Evolutionary conservation across 2,888 invertebrate genomes (phyloP).

Genomic region (Callyntrura sp.): DNA sequence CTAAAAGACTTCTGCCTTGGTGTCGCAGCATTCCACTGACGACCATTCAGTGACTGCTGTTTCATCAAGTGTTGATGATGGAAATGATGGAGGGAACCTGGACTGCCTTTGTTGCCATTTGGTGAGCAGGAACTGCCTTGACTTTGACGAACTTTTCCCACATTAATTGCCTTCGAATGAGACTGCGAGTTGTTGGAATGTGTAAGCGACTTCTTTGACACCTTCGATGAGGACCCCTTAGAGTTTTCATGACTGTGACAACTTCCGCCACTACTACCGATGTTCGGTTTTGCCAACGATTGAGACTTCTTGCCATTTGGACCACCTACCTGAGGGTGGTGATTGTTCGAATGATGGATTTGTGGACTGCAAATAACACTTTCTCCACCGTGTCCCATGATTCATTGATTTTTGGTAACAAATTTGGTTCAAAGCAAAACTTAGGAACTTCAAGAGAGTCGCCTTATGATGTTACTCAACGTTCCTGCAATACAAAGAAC

Average conservation of each 20-base stretch:
- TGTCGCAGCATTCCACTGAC: conserved; percentile 49
- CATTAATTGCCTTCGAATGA: conserved; percentile 59
- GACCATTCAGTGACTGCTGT: conserved; percentile 57
- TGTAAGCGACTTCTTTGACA: conserved; percentile 57
- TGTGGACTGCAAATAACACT: conserved; percentile 60
- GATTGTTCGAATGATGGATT: conserved; percentile 61
- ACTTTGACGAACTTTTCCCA: conserved; percentile 62
- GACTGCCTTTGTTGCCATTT: conserved; percentile 48
- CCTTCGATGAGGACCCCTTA: conserved; percentile 66
- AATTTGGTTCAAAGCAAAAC: conserved; percentile 54
- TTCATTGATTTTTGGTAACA: conserved; percentile 67
- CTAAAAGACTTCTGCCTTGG: conserved; percentile 73
- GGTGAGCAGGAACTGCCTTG: conserved; percentile 47
- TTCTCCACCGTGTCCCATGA: conserved; percentile 77
- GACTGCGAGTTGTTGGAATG: conserved; percentile 63
- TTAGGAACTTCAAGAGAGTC: conserved; percentile 55
- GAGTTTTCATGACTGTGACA: conserved; percentile 68
- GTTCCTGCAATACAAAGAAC: conserved; percentile 47
- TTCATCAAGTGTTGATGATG: conserved; percentile 70
- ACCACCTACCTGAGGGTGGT: conserved; percentile 68
- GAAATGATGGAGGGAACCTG: conserved; percentile 64
- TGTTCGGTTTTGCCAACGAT: conserved; percentile 56
- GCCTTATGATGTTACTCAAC: conserved; percentile 30
- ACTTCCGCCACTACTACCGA: conserved; percentile 52
- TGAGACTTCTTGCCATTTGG: conserved; percentile 68